A percentile compares a stretch with the other conserved stretches of the same genome.
phyloP scores from a whole-genome alignment of 2,797 vertebrate species.

The Propithecus perrieri region DNA sequence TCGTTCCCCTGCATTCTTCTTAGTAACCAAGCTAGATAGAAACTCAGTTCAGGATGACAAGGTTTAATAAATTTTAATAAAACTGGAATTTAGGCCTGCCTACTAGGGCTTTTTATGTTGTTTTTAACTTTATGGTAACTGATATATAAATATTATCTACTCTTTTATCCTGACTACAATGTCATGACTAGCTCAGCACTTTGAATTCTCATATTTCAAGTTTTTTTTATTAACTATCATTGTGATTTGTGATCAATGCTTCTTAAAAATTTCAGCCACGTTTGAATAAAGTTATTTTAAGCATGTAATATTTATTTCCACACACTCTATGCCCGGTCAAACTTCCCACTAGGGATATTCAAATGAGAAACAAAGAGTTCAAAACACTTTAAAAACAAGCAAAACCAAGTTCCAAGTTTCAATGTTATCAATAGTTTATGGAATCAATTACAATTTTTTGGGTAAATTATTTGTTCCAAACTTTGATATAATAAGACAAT shows the following conservation, averaged over 20 bases:
- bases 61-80: not conserved
- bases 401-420: not conserved
- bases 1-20: not conserved
- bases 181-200: not conserved
- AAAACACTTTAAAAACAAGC: not conserved
- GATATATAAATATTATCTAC: not conserved
- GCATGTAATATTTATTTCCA: not conserved
- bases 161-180: not conserved
- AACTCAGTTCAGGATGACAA: not conserved
- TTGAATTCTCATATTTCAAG: not conserved
- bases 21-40: not conserved
- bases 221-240: not conserved
- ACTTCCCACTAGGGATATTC: not conserved
- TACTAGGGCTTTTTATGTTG: not conserved
- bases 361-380: not conserved
- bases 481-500: not conserved
- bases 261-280: not conserved
- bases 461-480: not conserved
- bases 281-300: conserved; percentile 1
- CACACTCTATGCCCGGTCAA: not conserved
- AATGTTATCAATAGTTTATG: not conserved
- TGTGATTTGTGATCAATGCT: not conserved
- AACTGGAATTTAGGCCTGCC: not conserved
- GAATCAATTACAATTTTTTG: not conserved
- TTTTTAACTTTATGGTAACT: not conserved